These are phyloP conservation scores for Hymenopus coronatus DNA, from an alignment of 2,888 invertebrate species.

Conservation along the genomic window DNA sequence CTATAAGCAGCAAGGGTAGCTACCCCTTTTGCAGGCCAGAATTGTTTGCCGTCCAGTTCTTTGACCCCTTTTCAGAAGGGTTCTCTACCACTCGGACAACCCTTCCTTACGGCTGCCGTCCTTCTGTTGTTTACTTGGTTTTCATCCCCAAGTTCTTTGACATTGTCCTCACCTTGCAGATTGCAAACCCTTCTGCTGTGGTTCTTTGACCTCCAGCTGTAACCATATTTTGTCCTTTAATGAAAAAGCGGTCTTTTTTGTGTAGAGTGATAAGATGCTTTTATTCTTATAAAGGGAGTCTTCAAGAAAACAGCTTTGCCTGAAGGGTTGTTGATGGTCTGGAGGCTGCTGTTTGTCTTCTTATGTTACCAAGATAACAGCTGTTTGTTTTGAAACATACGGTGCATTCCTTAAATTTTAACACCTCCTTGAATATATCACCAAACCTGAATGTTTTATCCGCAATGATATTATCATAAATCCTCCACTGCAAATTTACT, in stretches of 20 bases:
- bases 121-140: neutral
- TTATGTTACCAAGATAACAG: neutral
- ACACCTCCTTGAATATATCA: too few species aligned
- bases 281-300: neutral
- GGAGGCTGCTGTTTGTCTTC: neutral
- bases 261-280: neutral
- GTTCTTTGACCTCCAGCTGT: neutral
- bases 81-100: neutral
- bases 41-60: slow-evolving; percentile 14
- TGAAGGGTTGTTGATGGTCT: neutral
- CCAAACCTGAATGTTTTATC: too few species aligned
- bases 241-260: neutral
- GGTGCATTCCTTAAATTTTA: too few species aligned
- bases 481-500: too few species aligned
- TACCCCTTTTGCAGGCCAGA: neutral
- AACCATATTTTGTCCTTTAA: neutral
- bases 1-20: neutral
- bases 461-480: too few species aligned
- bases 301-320: neutral
- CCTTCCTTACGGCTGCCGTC: neutral
- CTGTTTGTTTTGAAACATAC: neutral
- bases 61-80: slow-evolving; percentile 7
- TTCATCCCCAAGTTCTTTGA: slow-evolving; percentile 4
- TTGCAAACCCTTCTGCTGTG: neutral
- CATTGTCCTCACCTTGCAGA: neutral